A percentile compares a stretch with the other conserved stretches of the same genome.
Conservation (phyloP, 2,888 invertebrate genomes). For the Latrodectus elegans region DNA sequence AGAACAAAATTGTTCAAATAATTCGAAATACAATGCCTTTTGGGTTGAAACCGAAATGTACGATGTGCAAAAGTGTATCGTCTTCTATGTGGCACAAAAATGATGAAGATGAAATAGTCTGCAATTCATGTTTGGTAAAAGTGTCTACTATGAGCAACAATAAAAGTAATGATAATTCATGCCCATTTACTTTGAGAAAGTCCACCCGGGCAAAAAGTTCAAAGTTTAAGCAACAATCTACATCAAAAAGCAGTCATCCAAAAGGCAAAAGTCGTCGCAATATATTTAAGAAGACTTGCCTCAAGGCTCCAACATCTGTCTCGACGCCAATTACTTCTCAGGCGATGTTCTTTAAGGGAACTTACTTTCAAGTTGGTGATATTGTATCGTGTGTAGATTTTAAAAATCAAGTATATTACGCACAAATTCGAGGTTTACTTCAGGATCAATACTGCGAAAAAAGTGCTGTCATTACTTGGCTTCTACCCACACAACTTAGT, state of each 20-base stretch:
- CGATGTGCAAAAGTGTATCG: constrained; percentile 82
- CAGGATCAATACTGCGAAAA: constrained; percentile 95
- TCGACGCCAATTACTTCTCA: constrained; percentile 88
- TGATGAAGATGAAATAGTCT: constrained; percentile 83
- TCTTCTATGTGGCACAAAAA: constrained; percentile 85
- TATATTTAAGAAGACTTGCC: constrained; percentile 83
- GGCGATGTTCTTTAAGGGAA: constrained; percentile 83
- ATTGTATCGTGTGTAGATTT: constrained; percentile 90
- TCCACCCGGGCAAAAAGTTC: constrained; percentile 70
- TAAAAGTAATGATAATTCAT: constrained; percentile 33
- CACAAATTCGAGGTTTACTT: constrained; percentile 90
- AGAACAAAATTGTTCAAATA: too few species aligned
- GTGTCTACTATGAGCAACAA: constrained; percentile 27
- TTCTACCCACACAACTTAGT: constrained; percentile 87
- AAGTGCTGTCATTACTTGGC: constrained; percentile 93
- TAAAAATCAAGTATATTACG: constrained; percentile 86
- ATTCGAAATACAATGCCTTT: constrained; percentile 75
- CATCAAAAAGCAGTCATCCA: constrained; percentile 73
- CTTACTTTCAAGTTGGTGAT: constrained; percentile 91
- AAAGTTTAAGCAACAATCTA: constrained; percentile 68
- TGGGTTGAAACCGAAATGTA: constrained; percentile 80
- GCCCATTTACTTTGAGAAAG: constrained; percentile 69
- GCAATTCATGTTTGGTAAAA: constrained; percentile 80
- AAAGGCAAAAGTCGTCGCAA: constrained; percentile 85
- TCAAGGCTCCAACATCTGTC: constrained; percentile 87